Conservation (phyloP, 2,888 invertebrate species). For the Nomada goodeniana region DNA sequence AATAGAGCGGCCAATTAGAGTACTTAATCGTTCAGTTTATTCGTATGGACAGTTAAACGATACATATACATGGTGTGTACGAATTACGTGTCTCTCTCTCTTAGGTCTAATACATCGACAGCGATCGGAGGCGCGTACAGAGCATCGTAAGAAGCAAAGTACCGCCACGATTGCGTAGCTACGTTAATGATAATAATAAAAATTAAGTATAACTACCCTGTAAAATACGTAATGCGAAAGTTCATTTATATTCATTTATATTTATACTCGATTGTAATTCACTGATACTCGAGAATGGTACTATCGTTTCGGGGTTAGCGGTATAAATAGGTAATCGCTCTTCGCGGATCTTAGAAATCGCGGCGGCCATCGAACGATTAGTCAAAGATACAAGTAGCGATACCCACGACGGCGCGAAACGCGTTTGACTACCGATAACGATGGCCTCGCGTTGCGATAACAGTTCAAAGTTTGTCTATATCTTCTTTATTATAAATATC, state of each 20-base stretch:
- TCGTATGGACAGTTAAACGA: constrained; percentile 82
- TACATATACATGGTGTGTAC: constrained; percentile 82
- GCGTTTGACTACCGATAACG: constrained; percentile 26
- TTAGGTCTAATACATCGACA: constrained; percentile 82
- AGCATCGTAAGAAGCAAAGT: constrained; percentile 51
- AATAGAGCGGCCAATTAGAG: constrained; percentile 42
- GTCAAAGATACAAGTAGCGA: constrained; percentile 26
- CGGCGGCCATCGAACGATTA: constrained; percentile 25
- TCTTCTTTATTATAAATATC: constrained; percentile 56
- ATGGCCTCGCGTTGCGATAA: constrained; percentile 35
- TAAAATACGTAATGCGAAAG: constrained; percentile 81
- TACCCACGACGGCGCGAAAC: constrained; percentile 7
- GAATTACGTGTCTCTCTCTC: constrained; percentile 79
- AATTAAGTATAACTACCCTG: constrained; percentile 82
- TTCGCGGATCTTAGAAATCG: constrained; percentile 47
- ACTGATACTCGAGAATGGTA: constrained; percentile 71
- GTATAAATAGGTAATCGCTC: constrained; percentile 70
- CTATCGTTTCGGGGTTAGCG: constrained; percentile 69
- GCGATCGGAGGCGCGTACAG: constrained; percentile 67
- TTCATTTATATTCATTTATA: constrained; percentile 76
- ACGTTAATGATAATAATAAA: constrained; percentile 76
- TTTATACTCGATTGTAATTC: constrained; percentile 72
- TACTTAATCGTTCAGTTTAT: constrained; percentile 72
- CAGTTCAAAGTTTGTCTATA: constrained; percentile 32
- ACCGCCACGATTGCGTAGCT: constrained; percentile 68